These are phyloP conservation scores for Sebastes steindachneri DNA, from an alignment of 2,797 vertebrate species.

Conservation along the genomic window DNA sequence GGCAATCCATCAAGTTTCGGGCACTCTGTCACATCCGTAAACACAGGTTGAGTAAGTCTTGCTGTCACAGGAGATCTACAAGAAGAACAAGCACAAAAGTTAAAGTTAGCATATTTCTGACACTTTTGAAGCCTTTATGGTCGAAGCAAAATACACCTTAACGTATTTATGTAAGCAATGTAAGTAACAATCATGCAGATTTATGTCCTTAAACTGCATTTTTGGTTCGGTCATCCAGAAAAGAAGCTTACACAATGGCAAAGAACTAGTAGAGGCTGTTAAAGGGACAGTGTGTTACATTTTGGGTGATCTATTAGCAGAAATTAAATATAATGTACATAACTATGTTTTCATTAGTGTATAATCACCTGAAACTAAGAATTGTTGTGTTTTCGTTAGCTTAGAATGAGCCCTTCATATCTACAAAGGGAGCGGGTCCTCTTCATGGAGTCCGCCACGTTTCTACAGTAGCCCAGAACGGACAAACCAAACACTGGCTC, in stretches of 20 bases:
- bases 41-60: not conserved
- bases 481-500: no score
- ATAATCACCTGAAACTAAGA: no score
- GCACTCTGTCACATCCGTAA: conserved; percentile 5
- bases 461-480: no score
- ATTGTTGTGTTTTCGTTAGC: no score
- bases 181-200: not conserved
- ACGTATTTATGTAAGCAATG: not conserved
- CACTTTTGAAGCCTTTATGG: not conserved
- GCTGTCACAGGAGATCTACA: not conserved
- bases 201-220: not conserved
- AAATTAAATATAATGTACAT: no score
- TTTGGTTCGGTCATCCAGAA: not conserved
- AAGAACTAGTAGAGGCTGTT: not conserved
- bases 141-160: not conserved
- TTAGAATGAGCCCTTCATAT: no score
- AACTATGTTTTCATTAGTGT: no score
- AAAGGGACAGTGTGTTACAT: no score
- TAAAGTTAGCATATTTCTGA: not conserved
- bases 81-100: not conserved
- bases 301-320: no score
- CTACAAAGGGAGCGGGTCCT: no score
- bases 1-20: not conserved
- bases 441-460: no score
- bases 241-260: not conserved